A percentile compares a stretch with the other conserved stretches of the same genome.
Conservation (phyloP, 1,140 invertebrate species). For the Zophobas atratus region DNA sequence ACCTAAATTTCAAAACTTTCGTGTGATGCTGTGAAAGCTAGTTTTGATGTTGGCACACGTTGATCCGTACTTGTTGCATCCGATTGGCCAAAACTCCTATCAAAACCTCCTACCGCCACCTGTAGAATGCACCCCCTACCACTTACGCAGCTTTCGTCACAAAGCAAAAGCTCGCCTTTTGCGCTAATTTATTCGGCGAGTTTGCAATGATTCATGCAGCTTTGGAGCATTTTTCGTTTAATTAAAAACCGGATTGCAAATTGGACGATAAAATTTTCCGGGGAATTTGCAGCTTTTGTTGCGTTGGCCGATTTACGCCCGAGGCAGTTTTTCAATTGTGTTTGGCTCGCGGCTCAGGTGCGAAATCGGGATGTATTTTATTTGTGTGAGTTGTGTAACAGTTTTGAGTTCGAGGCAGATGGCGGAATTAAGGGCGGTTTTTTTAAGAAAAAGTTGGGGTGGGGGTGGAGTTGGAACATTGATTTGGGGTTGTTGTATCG, state of each 20-base stretch:
- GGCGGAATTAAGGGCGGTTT: too few species aligned
- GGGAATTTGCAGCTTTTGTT: not conserved
- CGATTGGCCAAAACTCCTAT: not conserved
- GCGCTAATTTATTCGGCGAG: not conserved
- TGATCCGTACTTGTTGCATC: constrained; percentile 36
- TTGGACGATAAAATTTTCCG: not conserved
- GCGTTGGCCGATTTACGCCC: too few species aligned
- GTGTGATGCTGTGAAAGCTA: constrained; percentile 29
- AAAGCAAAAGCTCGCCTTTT: constrained; percentile 16
- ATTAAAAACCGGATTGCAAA: not conserved
- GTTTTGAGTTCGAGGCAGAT: too few species aligned
- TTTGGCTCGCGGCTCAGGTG: too few species aligned
- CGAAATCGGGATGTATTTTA: too few species aligned
- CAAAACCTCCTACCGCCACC: constrained; percentile 37
- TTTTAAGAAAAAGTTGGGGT: too few species aligned
- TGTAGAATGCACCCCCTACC: constrained; percentile 36
- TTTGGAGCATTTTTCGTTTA: not conserved
- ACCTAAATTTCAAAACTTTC: constrained; percentile 45
- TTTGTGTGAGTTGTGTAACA: too few species aligned
- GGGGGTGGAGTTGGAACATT: too few species aligned
- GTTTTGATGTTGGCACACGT: constrained; percentile 26
- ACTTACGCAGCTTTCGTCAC: constrained; percentile 6
- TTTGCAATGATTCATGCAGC: not conserved
- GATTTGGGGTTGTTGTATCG: too few species aligned
- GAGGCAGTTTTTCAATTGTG: too few species aligned